phyloP scores from a whole-genome alignment of 2,888 invertebrate species.

The Ennomos fuscantarius region DNA sequence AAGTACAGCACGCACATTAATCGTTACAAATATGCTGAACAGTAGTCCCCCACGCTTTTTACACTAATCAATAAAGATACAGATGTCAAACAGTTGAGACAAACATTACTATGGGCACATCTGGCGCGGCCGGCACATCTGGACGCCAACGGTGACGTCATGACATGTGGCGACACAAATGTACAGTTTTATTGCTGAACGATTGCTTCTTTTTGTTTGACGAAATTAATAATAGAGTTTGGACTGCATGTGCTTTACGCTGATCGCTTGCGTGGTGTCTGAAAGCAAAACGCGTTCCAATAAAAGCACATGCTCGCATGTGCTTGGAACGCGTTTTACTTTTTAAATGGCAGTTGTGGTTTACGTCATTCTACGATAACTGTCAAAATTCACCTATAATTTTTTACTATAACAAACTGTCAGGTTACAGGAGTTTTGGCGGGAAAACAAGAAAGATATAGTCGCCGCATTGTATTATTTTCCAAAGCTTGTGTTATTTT shows the following conservation, averaged over 20 bases:
- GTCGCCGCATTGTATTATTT: too few species aligned
- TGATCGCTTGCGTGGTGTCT: neutral
- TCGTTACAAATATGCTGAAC: conserved; percentile 38
- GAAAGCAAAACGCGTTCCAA: too few species aligned
- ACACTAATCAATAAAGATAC: conserved; percentile 61
- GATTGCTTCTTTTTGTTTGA: conserved; percentile 49
- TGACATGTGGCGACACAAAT: conserved; percentile 70
- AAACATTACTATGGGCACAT: conserved; percentile 57
- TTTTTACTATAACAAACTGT: too few species aligned
- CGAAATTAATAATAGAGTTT: conserved; percentile 20
- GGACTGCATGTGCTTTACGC: conserved; percentile 10
- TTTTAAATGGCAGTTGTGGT: too few species aligned
- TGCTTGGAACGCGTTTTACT: neutral
- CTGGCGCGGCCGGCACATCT: conserved; percentile 68
- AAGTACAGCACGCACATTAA: conserved; percentile 8
- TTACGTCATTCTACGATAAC: too few species aligned
- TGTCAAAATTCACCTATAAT: too few species aligned
- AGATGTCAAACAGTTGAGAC: conserved; percentile 74
- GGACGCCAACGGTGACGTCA: conserved; percentile 72
- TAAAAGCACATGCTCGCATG: too few species aligned
- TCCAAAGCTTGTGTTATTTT: too few species aligned
- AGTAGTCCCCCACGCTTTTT: conserved; percentile 49
- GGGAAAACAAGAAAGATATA: too few species aligned
- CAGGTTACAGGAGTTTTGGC: too few species aligned
- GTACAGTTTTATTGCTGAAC: conserved; percentile 55